Evolutionary conservation across 53 echinoderm and acorn worm species (phyloP).

Genomic region (Paracentrotus lividus): DNA sequence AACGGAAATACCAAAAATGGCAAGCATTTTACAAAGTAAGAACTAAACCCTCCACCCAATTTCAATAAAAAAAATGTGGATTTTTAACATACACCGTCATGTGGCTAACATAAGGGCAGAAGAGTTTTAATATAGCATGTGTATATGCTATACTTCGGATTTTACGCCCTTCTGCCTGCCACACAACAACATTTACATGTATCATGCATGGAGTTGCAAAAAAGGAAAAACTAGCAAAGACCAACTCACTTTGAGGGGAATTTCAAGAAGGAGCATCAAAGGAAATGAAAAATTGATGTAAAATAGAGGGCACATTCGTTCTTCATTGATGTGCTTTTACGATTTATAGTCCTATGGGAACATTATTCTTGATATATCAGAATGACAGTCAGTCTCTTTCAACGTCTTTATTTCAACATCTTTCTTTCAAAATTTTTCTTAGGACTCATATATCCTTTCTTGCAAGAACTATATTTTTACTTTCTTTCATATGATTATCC

Average conservation of each 20-base stretch:
- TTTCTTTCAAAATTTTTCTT: no score
- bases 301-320: not conserved
- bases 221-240: not conserved
- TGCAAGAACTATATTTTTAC: no score
- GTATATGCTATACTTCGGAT: no score
- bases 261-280: not conserved
- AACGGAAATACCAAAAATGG: not conserved
- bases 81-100: no score
- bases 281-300: not conserved
- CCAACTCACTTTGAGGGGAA: not conserved
- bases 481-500: no score
- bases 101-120: no score
- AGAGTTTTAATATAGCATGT: no score
- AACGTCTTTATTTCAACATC: no score
- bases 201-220: not conserved
- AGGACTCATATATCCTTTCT: no score
- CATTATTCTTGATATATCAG: not conserved
- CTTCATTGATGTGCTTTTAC: not conserved
- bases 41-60: conserved; percentile 7
- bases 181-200: not conserved
- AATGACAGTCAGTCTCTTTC: not conserved
- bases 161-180: no score
- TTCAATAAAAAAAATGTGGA: not conserved
- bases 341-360: not conserved
- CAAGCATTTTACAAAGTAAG: not conserved